Conservation (phyloP, 2,113 vertebrate genomes). For the Carollia perspicillata region DNA sequence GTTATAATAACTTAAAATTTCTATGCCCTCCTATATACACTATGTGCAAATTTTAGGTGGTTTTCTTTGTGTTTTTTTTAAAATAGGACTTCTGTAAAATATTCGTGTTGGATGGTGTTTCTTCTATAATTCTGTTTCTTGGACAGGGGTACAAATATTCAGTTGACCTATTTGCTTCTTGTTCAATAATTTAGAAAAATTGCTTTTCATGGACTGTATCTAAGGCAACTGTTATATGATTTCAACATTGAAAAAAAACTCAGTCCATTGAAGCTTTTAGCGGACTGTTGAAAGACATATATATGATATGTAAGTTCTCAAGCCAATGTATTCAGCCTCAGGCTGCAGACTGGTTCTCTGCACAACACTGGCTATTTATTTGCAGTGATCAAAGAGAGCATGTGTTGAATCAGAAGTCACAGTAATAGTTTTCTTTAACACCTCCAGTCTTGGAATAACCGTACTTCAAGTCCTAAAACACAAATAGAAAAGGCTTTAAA, state of each 20-base stretch:
- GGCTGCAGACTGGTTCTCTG: neutral
- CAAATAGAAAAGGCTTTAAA: neutral
- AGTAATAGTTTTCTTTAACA: constrained; percentile 47
- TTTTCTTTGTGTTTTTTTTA: neutral
- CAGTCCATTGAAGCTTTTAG: neutral
- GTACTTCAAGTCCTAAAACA: neutral
- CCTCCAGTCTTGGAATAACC: neutral
- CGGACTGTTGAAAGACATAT: neutral
- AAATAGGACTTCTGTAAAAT: neutral
- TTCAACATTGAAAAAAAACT: neutral
- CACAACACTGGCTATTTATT: neutral
- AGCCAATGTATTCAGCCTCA: neutral
- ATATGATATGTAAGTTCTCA: neutral
- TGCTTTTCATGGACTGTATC: neutral
- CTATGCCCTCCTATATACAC: neutral
- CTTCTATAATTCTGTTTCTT: constrained; percentile 10
- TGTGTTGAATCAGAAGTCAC: constrained; percentile 20
- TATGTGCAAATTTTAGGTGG: neutral
- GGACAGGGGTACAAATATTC: neutral
- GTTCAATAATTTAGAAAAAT: neutral
- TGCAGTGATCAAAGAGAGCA: neutral
- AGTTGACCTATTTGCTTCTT: neutral
- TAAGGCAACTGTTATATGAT: neutral
- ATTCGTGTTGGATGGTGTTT: neutral
- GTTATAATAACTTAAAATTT: neutral